A percentile compares a stretch with the other conserved stretches of the same genome.
phyloP scores from a whole-genome alignment of 2,113 vertebrate genomes.

The Channa argus region DNA sequence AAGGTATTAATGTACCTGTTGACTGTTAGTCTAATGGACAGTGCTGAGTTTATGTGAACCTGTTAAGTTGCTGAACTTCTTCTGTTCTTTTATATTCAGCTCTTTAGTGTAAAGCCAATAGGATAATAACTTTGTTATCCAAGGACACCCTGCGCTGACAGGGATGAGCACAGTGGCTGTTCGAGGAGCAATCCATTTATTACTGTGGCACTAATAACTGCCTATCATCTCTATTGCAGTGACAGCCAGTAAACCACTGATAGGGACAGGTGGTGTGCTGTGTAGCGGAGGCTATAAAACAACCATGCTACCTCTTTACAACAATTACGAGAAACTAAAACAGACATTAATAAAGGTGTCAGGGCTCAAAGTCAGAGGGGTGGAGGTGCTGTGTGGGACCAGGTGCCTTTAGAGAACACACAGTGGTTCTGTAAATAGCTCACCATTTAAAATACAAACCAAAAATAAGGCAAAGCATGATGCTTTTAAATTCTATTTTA shows the following conservation, averaged over 20 bases:
- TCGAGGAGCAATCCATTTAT: slow-evolving; percentile 49
- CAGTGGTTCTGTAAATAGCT: slow-evolving; percentile 16
- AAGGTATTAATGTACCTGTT: neutral
- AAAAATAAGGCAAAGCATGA: neutral
- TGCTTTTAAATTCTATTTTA: too few species aligned
- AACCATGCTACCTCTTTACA: slow-evolving; percentile 36
- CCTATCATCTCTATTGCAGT: slow-evolving; percentile 52
- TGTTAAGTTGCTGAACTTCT: neutral
- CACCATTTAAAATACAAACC: neutral
- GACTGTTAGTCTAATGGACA: neutral
- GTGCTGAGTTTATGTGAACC: neutral
- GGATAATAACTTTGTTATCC: slow-evolving; percentile 39
- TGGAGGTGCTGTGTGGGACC: neutral
- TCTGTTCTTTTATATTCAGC: neutral
- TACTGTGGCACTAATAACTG: slow-evolving; percentile 57
- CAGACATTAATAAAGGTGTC: slow-evolving; percentile 39
- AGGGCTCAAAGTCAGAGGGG: slow-evolving; percentile 11
- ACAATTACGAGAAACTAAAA: slow-evolving; percentile 59
- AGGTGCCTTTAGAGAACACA: slow-evolving; percentile 13
- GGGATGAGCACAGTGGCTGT: slow-evolving; percentile 27
- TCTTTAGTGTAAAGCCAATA: slow-evolving; percentile 7
- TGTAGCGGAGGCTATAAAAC: slow-evolving; percentile 51
- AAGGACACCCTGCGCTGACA: slow-evolving; percentile 38
- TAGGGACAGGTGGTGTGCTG: slow-evolving; percentile 62
- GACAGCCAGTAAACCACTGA: slow-evolving; percentile 41